Base-by-base conservation (phyloP, 2,888 invertebrate genomes). In the Tholera decimalis region DNA sequence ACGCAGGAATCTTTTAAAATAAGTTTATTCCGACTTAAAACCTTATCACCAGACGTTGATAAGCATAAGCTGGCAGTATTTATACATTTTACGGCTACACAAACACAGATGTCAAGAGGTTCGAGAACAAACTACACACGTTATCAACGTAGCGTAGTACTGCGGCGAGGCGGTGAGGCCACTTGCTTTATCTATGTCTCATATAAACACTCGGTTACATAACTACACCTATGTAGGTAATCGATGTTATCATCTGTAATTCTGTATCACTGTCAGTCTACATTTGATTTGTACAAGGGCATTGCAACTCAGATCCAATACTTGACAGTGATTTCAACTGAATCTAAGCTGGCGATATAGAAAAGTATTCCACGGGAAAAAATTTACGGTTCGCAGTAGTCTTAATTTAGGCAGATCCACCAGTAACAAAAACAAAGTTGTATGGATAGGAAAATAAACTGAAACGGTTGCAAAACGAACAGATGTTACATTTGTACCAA, bases 91-190 rank as follows among this genome's bases (percentile, higher is more conserved):
- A 74, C 53, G 53, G 28, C 39, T 24, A 65, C 55, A 60, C 50
- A 73, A 68, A 76, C 50, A 62, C 61, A 75, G 55, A 65, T 61
- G 67, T 56, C 59, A 60, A 51, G 65, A 70, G 55, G 64, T 80
- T 82, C 80, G 77, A 82, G 80, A 80, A 80, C 33, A 61, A 73
- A 63, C 47, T 59, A 61, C 57, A 47, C 59, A 39, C 37, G 56
- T 71, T 80, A 82, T 80, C 77, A 75, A 46, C 33, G 59, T 60
- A 43, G 51, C 37, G 51, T 63, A 33, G 47, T 41, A 62, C 61
- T 54, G 47, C 53, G 55, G n/a, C n/a, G n/a, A n/a, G n/a, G n/a
- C n/a, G 59, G 75, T 54, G 54, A 79, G 61, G 68, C 63, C 63
- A 68, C 62, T 61, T 46, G 51, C 58, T 60, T 75, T 80, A 79